Conservation (phyloP, 2,797 vertebrate species). For the Cuniculus paca region DNA sequence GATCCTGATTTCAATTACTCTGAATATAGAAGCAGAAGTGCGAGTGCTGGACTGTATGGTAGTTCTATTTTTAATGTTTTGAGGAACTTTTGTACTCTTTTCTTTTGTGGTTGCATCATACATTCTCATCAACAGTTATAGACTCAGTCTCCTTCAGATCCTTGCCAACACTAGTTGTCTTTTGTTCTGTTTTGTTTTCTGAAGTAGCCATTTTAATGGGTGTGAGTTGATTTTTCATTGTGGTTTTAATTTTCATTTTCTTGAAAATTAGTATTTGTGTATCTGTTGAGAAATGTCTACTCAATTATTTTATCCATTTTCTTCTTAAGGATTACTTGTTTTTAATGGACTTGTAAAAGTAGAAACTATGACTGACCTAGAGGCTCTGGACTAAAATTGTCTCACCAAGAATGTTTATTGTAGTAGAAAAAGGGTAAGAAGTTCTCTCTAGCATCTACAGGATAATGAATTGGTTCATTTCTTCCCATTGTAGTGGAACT, state of each 20-base stretch:
- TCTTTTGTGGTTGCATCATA: background rate
- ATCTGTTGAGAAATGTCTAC: background rate
- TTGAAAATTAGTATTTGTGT: background rate
- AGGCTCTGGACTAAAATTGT: background rate
- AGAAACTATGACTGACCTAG: background rate
- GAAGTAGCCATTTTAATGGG: background rate
- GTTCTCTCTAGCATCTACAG: background rate
- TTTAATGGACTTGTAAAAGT: constrained; percentile 47
- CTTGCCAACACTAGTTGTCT: background rate
- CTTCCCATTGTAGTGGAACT: background rate
- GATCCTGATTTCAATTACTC: background rate
- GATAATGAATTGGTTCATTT: constrained; percentile 41
- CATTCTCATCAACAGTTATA: background rate
- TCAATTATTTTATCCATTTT: background rate
- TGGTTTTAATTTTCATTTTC: background rate
- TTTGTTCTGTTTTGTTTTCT: background rate
- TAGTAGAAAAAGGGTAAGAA: constrained; percentile 46
- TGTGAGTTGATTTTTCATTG: background rate
- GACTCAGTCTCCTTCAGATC: background rate
- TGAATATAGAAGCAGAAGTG: background rate
- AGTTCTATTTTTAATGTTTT: background rate
- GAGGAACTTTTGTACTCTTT: background rate
- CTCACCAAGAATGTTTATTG: constrained; percentile 29
- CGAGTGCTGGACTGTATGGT: background rate
- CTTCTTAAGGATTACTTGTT: background rate